Evolutionary conservation across 2,888 invertebrate species (phyloP).

Genomic region (Andrena chrysosceles): DNA sequence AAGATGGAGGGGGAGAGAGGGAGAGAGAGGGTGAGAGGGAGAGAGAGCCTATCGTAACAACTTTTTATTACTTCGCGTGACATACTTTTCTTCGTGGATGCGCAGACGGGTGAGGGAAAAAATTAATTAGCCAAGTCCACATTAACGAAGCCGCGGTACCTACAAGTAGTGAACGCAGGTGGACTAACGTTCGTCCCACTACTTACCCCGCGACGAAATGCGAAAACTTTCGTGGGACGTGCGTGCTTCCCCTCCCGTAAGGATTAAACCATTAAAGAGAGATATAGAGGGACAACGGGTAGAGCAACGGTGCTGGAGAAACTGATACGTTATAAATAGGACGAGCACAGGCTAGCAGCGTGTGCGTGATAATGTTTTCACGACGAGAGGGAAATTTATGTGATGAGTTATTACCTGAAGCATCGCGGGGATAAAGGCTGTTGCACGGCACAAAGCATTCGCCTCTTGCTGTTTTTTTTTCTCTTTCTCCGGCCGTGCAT

Average conservation of each 20-base stretch:
- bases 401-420: constrained; percentile 67
- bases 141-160: constrained; percentile 50
- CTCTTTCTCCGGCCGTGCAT: constrained; percentile 42
- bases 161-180: constrained; percentile 22
- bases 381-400: constrained; percentile 67
- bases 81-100: constrained; percentile 48
- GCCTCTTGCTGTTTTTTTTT: constrained; percentile 43
- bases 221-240: constrained; percentile 31
- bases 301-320: constrained; percentile 16
- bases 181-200: constrained; percentile 31
- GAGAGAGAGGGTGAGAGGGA: background rate
- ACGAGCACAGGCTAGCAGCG: constrained; percentile 35
- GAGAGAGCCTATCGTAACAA: constrained; percentile 40
- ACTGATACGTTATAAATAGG: constrained; percentile 63
- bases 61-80: constrained; percentile 51
- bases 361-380: constrained; percentile 57
- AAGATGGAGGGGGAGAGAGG: background rate
- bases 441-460: constrained; percentile 54
- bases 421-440: constrained; percentile 57
- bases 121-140: constrained; percentile 55
- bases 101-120: constrained; percentile 24
- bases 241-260: background rate
- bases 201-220: constrained; percentile 19
- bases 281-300: constrained; percentile 29
- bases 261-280: constrained; percentile 49